phyloP scores from a whole-genome alignment of 1,140 invertebrate species.

The Ephestia elutella region DNA sequence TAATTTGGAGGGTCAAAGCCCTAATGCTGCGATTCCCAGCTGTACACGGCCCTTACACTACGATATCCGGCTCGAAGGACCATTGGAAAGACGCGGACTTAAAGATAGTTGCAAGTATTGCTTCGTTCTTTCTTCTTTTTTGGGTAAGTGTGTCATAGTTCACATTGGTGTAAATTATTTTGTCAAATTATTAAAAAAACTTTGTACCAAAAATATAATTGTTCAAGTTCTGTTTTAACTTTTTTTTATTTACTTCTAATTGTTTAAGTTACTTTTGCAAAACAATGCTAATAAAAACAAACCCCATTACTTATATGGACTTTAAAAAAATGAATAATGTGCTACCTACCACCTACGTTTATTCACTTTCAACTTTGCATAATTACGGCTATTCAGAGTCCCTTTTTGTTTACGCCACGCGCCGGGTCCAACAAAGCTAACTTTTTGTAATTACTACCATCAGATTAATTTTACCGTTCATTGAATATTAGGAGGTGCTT shows the following conservation, averaged over 20 bases:
- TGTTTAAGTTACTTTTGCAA: no score
- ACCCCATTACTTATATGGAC: no score
- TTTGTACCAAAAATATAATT: no score
- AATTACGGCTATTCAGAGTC: not conserved
- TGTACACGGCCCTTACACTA: not conserved
- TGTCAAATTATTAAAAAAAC: no score
- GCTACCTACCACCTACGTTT: not conserved
- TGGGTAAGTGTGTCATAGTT: no score
- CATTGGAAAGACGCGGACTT: not conserved
- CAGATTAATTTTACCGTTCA: not conserved
- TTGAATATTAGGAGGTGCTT: not conserved
- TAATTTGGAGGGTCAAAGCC: not conserved
- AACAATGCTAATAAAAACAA: no score
- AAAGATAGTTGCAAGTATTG: not conserved
- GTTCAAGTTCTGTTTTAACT: no score
- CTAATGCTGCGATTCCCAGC: not conserved
- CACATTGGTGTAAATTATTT: no score
- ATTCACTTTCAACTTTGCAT: not conserved
- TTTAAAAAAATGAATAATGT: not conserved
- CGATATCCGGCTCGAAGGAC: slow-evolving; percentile 1
- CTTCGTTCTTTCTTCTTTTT: no score
- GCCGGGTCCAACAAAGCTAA: not conserved
- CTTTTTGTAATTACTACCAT: not conserved
- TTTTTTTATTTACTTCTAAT: no score
- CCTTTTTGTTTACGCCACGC: not conserved